Evolutionary conservation across 1,140 invertebrate genomes (phyloP).

Genomic region (Acromyrmex heyeri): DNA sequence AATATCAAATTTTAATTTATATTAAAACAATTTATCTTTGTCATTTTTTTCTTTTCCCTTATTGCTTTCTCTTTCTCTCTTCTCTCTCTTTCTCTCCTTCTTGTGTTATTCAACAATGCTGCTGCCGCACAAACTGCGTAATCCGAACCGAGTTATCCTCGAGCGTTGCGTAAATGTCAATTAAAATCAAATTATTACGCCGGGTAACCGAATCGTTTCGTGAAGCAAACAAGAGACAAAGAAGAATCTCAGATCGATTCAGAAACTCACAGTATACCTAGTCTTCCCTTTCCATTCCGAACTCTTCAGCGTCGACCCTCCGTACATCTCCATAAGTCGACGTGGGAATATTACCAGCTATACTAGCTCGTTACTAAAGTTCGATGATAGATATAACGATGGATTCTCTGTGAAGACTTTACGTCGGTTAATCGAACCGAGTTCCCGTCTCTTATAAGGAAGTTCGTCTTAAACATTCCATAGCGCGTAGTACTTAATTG

Average conservation of each 20-base stretch:
- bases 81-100: background rate
- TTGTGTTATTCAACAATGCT: background rate
- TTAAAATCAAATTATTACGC: conserved; percentile 53
- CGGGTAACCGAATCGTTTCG: conserved; percentile 47
- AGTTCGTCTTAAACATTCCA: background rate
- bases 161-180: conserved; percentile 32
- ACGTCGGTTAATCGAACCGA: conserved; percentile 71
- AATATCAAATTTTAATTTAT: background rate
- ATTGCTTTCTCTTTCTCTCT: too few relatives aligned
- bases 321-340: conserved; percentile 31
- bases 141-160: background rate
- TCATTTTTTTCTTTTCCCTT: background rate
- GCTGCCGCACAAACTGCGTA: background rate
- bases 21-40: conserved; percentile 6
- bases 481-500: conserved; percentile 52
- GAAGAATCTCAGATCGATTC: conserved; percentile 48
- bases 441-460: background rate
- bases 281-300: conserved; percentile 29
- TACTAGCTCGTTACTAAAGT: conserved; percentile 73
- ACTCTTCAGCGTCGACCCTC: conserved; percentile 57
- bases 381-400: conserved; percentile 61
- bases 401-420: conserved; percentile 60
- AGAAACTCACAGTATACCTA: conserved; percentile 15
- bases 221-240: conserved; percentile 46
- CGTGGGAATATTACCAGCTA: conserved; percentile 75